A percentile compares a stretch with the other conserved stretches of the same genome.
Evolutionary conservation across 2,797 vertebrate genomes (phyloP).

Genomic region (Alectoris magna): DNA sequence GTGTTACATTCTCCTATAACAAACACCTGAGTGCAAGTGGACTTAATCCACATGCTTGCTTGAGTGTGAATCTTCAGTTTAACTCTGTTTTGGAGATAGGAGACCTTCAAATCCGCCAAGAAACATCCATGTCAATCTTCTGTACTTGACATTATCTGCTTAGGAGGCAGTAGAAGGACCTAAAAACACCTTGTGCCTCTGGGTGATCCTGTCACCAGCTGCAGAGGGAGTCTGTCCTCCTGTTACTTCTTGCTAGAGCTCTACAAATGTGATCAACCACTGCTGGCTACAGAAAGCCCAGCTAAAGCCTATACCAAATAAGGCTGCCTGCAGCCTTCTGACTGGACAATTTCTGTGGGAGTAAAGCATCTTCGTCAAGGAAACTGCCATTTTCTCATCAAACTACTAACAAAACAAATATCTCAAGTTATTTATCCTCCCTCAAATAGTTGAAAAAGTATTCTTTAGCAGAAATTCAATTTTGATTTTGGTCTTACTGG

Average conservation of each 20-base stretch:
- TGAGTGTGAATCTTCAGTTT: neutral
- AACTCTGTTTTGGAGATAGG: neutral
- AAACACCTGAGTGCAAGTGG: rapidly evolving
- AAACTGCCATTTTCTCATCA: neutral
- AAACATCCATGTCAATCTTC: slow-evolving; percentile 20
- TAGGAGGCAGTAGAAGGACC: neutral
- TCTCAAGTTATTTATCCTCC: neutral
- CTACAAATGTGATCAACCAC: neutral
- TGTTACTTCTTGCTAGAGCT: neutral
- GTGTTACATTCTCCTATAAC: neutral
- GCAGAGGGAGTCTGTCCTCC: neutral
- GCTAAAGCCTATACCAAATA: neutral
- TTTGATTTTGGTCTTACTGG: neutral
- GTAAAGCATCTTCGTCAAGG: neutral
- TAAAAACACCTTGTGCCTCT: slow-evolving; percentile 33
- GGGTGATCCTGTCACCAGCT: slow-evolving; percentile 15
- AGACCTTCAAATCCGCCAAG: neutral
- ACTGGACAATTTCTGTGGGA: neutral
- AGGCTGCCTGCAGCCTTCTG: neutral
- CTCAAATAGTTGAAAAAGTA: neutral
- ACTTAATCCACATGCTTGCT: neutral
- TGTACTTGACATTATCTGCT: slow-evolving; percentile 20
- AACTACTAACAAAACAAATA: neutral
- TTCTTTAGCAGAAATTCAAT: neutral
- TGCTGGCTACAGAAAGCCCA: neutral